These are phyloP conservation scores for Sebastolobus alascanus DNA, from an alignment of 2,797 vertebrate species.

Conservation along the genomic window DNA sequence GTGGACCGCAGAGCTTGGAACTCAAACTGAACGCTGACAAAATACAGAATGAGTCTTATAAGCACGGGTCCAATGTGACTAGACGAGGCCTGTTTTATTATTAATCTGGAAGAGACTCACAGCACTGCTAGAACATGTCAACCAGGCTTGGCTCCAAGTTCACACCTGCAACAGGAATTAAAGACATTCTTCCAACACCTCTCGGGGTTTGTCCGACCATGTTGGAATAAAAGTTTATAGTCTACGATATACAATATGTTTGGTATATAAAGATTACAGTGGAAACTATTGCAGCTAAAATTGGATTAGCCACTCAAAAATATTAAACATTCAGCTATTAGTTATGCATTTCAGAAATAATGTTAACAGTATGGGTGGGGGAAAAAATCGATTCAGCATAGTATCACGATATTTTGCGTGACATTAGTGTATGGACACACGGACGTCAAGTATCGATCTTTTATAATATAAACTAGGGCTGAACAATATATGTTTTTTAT, in stretches of 20 bases:
- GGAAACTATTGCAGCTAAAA: not conserved
- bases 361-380: not conserved
- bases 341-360: not conserved
- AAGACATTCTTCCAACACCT: conserved; percentile 15
- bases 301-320: not conserved
- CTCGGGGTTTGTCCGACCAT: not conserved
- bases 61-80: conserved; percentile 28
- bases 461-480: too few species aligned
- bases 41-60: conserved; percentile 42
- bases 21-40: conserved; percentile 34
- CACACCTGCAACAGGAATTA: conserved; percentile 47
- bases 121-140: conserved; percentile 40
- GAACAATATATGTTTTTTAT: too few species aligned
- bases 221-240: not conserved
- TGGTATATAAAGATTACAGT: not conserved
- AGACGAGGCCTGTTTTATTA: conserved; percentile 49
- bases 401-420: too few species aligned
- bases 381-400: too few species aligned
- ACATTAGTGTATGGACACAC: too few species aligned
- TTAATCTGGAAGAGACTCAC: conserved; percentile 40
- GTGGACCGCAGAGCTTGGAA: conserved; percentile 19
- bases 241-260: not conserved
- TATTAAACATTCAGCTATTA: not conserved
- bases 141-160: conserved; percentile 44
- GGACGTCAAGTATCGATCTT: too few species aligned